phyloP scores from a whole-genome alignment of 2,888 invertebrate genomes.

The Dasypogon diadema region DNA sequence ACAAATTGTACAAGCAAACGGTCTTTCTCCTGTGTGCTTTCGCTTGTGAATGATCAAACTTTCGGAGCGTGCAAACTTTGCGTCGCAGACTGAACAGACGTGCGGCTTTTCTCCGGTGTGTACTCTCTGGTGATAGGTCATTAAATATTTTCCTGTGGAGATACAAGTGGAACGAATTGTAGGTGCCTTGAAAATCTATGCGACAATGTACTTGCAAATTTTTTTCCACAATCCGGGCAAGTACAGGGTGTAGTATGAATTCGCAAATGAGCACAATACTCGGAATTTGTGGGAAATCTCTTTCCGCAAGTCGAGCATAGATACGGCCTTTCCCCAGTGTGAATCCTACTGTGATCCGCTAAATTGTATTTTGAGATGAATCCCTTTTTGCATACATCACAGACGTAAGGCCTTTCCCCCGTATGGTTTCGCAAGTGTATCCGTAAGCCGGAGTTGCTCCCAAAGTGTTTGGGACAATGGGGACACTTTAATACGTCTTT shows the following conservation, averaged over 20 bases:
- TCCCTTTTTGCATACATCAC: conserved; percentile 55
- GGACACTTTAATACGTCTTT: conserved; percentile 69
- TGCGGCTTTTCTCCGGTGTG: conserved; percentile 59
- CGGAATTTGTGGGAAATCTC: too few species aligned
- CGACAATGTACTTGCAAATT: conserved; percentile 58
- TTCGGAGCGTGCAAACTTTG: conserved; percentile 57
- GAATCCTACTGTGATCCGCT: conserved; percentile 56
- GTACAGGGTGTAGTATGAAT: conserved; percentile 56
- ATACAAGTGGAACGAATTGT: too few species aligned
- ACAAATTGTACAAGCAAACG: conserved; percentile 56
- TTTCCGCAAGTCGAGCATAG: conserved; percentile 55
- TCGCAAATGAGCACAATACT: conserved; percentile 55
- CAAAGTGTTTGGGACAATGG: conserved; percentile 69
- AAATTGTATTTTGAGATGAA: conserved; percentile 57
- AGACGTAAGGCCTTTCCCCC: conserved; percentile 56
- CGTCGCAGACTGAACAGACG: conserved; percentile 57
- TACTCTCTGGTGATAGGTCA: conserved; percentile 59
- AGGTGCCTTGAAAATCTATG: too few species aligned
- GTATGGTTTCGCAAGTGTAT: conserved; percentile 57
- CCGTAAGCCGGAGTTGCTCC: conserved; percentile 64
- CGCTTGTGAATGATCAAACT: conserved; percentile 58
- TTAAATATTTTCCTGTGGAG: conserved; percentile 28
- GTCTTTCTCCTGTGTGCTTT: conserved; percentile 57
- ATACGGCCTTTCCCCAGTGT: conserved; percentile 55
- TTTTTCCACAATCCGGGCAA: conserved; percentile 58